Base-by-base conservation (phyloP, 2,888 invertebrate genomes). In the Psylliodes chrysocephalus region DNA sequence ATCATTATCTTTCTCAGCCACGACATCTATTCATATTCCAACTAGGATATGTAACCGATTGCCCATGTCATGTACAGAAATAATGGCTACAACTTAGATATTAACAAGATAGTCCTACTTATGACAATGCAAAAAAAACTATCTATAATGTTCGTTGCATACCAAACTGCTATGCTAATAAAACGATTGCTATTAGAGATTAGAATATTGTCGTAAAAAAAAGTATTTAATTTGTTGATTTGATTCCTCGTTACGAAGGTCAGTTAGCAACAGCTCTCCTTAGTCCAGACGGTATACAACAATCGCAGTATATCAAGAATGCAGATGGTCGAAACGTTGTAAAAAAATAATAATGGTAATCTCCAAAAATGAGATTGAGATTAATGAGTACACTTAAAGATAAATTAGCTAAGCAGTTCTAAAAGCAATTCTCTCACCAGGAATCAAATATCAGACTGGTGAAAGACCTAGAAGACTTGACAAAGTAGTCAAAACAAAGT, bases 191-290 rank as follows among this genome's bases (percentile, higher is more conserved):
- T 14, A 25, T 47, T 47, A 47, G 22, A 47, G 12, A 47, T 25
- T 25, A 42, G 18, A 42, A 47, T 47, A 22, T 22, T 47, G 25
- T 47, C 14, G 12, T 47, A 47, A 47, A 47, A 47, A 47, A 42
- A 47, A 14, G 7, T 5, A 14, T 47, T 47, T 47, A 47, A 47
- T 47, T 47, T 47, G 47, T 47, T 47, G 47, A 14, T 47, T 47
- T 47, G 47, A 47, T 47, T 47, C 47, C 42, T 44, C n/a, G 19
- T 44, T 19, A 19, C 19, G 44, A 44, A 44, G 44, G 44, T 44
- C 44, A 44, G 19, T 44, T 19, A 19, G 44, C 6, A 44, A 44
- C 22, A 44, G 44, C n/a, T 10, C 10, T 18, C 6, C 5, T 10
- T 19, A 38, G 38, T 38, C 4, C 2, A 14, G 10, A 8, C 30